Evolutionary conservation across 1,140 invertebrate genomes (phyloP), one percentile per base, ranked within the genome.

Genomic region (Lepeophtheirus salmonis): DNA sequence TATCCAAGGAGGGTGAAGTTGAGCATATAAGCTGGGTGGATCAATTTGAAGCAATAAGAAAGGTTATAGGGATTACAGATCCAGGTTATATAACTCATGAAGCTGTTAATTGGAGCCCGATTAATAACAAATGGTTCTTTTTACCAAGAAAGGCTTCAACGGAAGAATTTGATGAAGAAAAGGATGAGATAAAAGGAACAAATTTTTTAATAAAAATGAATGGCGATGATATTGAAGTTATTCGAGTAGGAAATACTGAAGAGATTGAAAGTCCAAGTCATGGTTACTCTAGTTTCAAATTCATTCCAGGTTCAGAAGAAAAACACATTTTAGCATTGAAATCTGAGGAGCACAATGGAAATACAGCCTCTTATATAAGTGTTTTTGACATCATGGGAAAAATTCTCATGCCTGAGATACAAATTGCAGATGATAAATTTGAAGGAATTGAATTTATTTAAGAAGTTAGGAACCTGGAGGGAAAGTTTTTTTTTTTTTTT

Each of bases 381-480:
- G 87, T 83, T 25, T 97, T 98, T 72, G 81, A 79, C 55, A 79
- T 86, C 16, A 70, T 84, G 60, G 92, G 94, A 0, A 77, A 80
- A 61, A 79, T 94, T 23, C 66, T 97, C 62, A 67, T 96, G 66
- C 77, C 82, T 0, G 92, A 97, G 70, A 79, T 76, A 2, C 80
- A 83, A 69, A 78, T 98, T 26, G 80, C 80, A n/a, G 80, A 90
- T 67, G 77, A 83, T 63, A 99, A 99, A 77, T 98, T 86, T 74
- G 95, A 99, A 76, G 95, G 95, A 50, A 74, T 99, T 59, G 94
- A 97, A 75, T 98, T 99, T 78, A n/a, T n/a, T n/a, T n/a, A n/a
- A n/a, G n/a, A n/a, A n/a, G n/a, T n/a, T n/a, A n/a, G n/a, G n/a
- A n/a, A n/a, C n/a, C n/a, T n/a, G n/a, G n/a, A n/a, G n/a, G n/a